These are phyloP conservation scores for Gymnoscelis rufifasciata DNA, from an alignment of 2,888 invertebrate species.

Conservation along the genomic window DNA sequence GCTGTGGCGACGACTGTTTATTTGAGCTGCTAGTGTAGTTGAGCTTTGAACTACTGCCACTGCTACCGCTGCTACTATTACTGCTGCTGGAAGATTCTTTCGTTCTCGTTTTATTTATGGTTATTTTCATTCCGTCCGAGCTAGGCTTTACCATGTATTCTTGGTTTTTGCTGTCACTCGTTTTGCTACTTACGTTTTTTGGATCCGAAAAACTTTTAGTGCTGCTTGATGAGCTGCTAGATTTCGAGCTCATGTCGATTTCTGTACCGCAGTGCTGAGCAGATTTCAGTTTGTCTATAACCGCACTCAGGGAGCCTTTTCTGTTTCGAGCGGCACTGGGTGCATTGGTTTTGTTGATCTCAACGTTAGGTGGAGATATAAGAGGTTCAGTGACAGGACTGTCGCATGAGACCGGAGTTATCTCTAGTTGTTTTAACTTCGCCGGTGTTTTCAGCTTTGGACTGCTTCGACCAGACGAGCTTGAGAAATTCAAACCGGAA, in stretches of 20 bases:
- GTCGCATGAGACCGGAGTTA: conserved; percentile 77
- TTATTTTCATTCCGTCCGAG: conserved; percentile 93
- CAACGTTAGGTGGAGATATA: conserved; percentile 75
- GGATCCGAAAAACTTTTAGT: conserved; percentile 70
- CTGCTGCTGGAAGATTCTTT: conserved; percentile 81
- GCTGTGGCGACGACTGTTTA: conserved; percentile 68
- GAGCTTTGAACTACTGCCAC: conserved; percentile 56
- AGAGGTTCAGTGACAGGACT: conserved; percentile 64
- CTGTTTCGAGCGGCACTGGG: conserved; percentile 82
- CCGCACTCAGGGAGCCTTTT: conserved; percentile 88
- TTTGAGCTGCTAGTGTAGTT: conserved; percentile 68
- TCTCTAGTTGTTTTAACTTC: conserved; percentile 84
- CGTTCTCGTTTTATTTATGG: conserved; percentile 91
- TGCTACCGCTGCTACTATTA: conserved; percentile 42
- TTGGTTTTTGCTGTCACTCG: conserved; percentile 81
- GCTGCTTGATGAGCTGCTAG: conserved; percentile 64
- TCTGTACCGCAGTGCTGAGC: conserved; percentile 83
- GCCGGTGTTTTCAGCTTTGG: conserved; percentile 83
- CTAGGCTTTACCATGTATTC: conserved; percentile 95
- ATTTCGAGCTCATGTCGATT: conserved; percentile 67
- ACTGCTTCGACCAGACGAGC: conserved; percentile 80
- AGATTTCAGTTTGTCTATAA: conserved; percentile 91
- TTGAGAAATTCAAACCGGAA: conserved; percentile 69
- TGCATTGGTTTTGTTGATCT: conserved; percentile 80
- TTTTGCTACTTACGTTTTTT: conserved; percentile 59